Percentiles rank a stretch among this genome's conserved stretches.
Conservation (phyloP, 2,888 invertebrate species). For the Sturmia bella region DNA sequence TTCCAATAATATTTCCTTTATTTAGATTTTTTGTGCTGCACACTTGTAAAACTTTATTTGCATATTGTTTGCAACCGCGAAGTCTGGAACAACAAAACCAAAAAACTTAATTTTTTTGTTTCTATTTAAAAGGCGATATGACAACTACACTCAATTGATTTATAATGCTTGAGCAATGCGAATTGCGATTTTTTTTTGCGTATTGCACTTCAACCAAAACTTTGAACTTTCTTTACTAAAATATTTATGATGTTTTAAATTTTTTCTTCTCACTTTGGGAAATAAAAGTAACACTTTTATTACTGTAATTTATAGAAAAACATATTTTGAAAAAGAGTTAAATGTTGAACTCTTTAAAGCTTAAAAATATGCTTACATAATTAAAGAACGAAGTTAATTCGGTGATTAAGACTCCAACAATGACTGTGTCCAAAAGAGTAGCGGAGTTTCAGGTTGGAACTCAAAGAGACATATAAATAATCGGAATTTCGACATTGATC, state of each 20-base stretch:
- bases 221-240: slow-evolving; percentile 43
- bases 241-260: slow-evolving; percentile 43
- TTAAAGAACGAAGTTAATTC: too few species aligned
- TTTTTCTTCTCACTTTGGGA: too few species aligned
- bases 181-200: slow-evolving; percentile 23
- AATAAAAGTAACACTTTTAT: too few species aligned
- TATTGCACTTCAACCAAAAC: slow-evolving; percentile 20
- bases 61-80: slow-evolving; percentile 58
- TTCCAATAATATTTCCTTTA: slow-evolving; percentile 26
- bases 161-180: slow-evolving; percentile 56
- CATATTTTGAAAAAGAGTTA: too few species aligned
- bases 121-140: slow-evolving; percentile 4
- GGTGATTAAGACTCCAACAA: too few species aligned
- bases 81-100: slow-evolving; percentile 33
- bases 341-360: too few species aligned
- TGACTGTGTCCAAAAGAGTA: too few species aligned
- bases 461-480: too few species aligned
- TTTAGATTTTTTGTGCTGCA: slow-evolving; percentile 16
- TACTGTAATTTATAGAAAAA: too few species aligned
- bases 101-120: slow-evolving; percentile 20
- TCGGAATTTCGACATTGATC: too few species aligned
- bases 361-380: too few species aligned
- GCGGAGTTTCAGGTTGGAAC: too few species aligned
- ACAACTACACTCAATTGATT: slow-evolving; percentile 59
- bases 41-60: slow-evolving; percentile 64